Evolutionary conservation across 2,113 vertebrate species (phyloP).

Genomic region (Tachysurus fulvidraco): DNA sequence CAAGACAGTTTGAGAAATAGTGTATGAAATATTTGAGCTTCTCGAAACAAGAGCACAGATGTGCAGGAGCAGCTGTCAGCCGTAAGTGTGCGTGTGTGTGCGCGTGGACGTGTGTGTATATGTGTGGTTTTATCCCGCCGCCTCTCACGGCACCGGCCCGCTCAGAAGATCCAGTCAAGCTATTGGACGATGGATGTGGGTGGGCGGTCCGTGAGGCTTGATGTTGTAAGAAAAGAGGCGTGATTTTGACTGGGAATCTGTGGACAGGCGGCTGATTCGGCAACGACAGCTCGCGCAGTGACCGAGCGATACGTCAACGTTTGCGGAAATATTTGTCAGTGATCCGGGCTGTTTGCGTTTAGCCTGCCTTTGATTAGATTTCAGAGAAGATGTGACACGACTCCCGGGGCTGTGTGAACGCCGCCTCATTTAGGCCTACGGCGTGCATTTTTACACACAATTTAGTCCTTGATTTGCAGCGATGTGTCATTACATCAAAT

Average conservation of each 20-base stretch:
- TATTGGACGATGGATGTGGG: slow-evolving; percentile 66
- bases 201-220: slow-evolving; percentile 22
- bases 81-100: slow-evolving; percentile 45
- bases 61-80: slow-evolving; percentile 47
- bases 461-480: slow-evolving; percentile 61
- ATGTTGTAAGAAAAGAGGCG: background rate
- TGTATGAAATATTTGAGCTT: slow-evolving; percentile 29
- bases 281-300: slow-evolving; percentile 42
- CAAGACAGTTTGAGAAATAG: background rate
- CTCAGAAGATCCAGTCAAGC: slow-evolving; percentile 50
- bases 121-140: slow-evolving; percentile 71
- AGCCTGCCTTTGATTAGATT: slow-evolving; percentile 61
- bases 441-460: slow-evolving; percentile 57
- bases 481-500: slow-evolving; percentile 52
- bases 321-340: slow-evolving; percentile 71
- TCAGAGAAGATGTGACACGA: slow-evolving; percentile 54
- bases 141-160: slow-evolving; percentile 52
- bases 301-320: slow-evolving; percentile 56
- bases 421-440: slow-evolving; percentile 46
- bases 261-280: background rate
- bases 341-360: slow-evolving; percentile 67
- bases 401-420: slow-evolving; percentile 47
- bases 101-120: slow-evolving; percentile 48
- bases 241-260: background rate
- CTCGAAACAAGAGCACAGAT: slow-evolving; percentile 33